These are phyloP conservation scores for Drosophila aff. DNA, from an alignment of 1,140 invertebrate species.

Conservation along the genomic window DNA sequence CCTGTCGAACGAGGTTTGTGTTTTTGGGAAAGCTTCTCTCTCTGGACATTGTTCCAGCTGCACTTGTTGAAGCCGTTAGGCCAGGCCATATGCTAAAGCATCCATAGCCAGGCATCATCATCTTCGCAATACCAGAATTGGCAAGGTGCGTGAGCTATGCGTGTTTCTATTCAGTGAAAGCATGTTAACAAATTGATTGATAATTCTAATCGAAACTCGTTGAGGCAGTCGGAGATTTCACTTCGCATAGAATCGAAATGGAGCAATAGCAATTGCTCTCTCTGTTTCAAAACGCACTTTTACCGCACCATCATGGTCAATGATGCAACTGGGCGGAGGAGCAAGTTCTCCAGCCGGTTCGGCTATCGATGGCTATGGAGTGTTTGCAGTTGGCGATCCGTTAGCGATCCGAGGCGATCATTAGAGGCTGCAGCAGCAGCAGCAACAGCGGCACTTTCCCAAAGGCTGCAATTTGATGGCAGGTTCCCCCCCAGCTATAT, in stretches of 20 bases:
- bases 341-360: constrained; percentile 55
- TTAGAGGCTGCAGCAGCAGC: constrained; percentile 40
- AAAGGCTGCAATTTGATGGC: constrained; percentile 53
- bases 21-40: constrained; percentile 42
- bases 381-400: constrained; percentile 24
- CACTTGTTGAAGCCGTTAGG: constrained; percentile 44
- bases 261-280: constrained; percentile 26
- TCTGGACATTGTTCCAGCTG: constrained; percentile 44
- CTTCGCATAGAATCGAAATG: constrained; percentile 55
- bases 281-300: constrained; percentile 67
- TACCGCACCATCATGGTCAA: constrained; percentile 41
- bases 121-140: constrained; percentile 13
- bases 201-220: constrained; percentile 61
- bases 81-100: constrained; percentile 11
- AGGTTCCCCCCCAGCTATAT: constrained; percentile 19
- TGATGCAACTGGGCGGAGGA: constrained; percentile 60
- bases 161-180: constrained; percentile 63
- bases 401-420: constrained; percentile 29
- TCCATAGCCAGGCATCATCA: not conserved
- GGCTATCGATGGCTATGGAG: constrained; percentile 14
- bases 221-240: constrained; percentile 45
- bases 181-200: constrained; percentile 47
- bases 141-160: constrained; percentile 17
- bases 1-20: constrained; percentile 32
- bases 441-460: constrained; percentile 54